Conservation (phyloP, 2,888 invertebrate species). For the Sphaeridia pumilis region DNA sequence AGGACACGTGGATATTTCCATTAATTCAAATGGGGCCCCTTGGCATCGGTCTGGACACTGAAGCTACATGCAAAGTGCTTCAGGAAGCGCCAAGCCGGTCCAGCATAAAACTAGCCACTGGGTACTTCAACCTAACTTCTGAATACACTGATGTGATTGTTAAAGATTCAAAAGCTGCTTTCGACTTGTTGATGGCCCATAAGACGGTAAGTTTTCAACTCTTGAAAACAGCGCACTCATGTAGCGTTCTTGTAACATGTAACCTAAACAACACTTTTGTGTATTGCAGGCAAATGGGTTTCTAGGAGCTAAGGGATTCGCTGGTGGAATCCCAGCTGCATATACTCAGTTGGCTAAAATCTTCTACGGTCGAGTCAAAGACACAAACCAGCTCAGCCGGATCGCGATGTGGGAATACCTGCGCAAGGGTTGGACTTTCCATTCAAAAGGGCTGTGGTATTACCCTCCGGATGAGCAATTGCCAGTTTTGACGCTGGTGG, state of each 20-base stretch:
- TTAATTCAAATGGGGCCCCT: slow-evolving; percentile 90
- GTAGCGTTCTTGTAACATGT: too few species aligned
- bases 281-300: slow-evolving; percentile 96
- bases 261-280: too few species aligned
- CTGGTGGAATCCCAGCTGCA: slow-evolving; percentile 83
- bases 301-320: slow-evolving; percentile 72
- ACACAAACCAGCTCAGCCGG: slow-evolving; percentile 52
- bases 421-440: slow-evolving; percentile 81
- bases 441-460: slow-evolving; percentile 92
- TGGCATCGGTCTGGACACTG: slow-evolving; percentile 66
- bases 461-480: slow-evolving; percentile 55
- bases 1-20: slow-evolving; percentile 73
- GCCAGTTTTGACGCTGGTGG: slow-evolving; percentile 74
- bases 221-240: neutral
- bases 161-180: slow-evolving; percentile 57
- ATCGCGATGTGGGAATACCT: slow-evolving; percentile 72
- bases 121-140: slow-evolving; percentile 91
- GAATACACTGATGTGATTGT: slow-evolving; percentile 71
- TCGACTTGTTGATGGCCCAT: slow-evolving; percentile 82
- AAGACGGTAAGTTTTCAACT: slow-evolving; percentile 57
- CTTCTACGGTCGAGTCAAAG: slow-evolving; percentile 56
- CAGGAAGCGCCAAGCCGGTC: slow-evolving; percentile 53
- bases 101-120: slow-evolving; percentile 69
- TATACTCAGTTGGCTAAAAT: slow-evolving; percentile 72
- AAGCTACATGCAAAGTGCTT: slow-evolving; percentile 56